These are phyloP conservation scores for Hapalemur alaotrensis DNA, from an alignment of 2,797 vertebrate species.

Conservation along the genomic window DNA sequence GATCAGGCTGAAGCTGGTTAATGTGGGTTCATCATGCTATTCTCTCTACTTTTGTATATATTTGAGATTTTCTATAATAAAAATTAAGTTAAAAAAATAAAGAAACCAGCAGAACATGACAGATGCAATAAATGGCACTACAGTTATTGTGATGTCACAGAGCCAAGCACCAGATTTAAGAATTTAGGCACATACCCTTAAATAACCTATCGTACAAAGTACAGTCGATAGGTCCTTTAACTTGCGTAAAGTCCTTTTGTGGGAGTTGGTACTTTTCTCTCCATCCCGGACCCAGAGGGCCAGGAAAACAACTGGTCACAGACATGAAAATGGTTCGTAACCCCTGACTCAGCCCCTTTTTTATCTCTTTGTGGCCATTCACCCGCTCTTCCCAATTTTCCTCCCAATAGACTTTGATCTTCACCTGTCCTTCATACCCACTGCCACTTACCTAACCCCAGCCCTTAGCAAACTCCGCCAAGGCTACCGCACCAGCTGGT, in stretches of 20 bases:
- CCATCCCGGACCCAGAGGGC: background rate
- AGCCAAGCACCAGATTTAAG: background rate
- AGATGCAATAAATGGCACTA: background rate
- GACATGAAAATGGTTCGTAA: background rate
- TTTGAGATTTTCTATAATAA: background rate
- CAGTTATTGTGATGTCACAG: background rate
- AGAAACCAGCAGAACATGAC: background rate
- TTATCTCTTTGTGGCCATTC: background rate
- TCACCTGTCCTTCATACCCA: background rate
- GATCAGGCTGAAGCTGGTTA: background rate
- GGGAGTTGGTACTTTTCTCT: background rate
- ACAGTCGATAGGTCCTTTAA: background rate
- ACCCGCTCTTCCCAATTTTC: background rate
- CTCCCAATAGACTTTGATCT: background rate
- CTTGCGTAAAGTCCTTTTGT: background rate
- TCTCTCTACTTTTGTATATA: background rate
- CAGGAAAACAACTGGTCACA: background rate
- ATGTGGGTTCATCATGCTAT: background rate
- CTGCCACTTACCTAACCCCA: background rate
- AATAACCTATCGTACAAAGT: background rate
- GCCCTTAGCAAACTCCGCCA: background rate
- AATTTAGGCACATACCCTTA: background rate
- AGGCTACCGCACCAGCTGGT: background rate
- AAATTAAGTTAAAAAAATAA: slow-evolving; percentile 17
- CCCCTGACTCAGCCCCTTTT: background rate